These are phyloP conservation scores for Neogobius melanostomus DNA, from an alignment of 2,113 vertebrate species.

Conservation along the genomic window DNA sequence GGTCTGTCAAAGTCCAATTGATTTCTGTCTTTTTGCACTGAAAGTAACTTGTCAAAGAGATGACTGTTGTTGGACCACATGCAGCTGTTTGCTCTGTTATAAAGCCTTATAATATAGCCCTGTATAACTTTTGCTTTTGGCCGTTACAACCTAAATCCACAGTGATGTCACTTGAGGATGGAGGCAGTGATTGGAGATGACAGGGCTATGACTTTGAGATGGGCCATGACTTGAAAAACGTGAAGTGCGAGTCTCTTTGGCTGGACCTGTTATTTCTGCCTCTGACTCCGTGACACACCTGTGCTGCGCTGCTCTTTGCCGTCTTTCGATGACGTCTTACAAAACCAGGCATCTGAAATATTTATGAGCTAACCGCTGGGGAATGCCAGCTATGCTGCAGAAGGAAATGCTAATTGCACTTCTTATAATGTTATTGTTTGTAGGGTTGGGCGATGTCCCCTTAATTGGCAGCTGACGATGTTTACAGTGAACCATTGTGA, in stretches of 20 bases:
- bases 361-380: constrained; percentile 45
- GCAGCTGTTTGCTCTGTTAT: not conserved
- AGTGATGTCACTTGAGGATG: constrained; percentile 28
- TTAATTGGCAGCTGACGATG: too few relatives aligned
- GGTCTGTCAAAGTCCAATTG: too few relatives aligned
- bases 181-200: constrained; percentile 34
- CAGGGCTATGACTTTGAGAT: not conserved
- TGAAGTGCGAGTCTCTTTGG: constrained; percentile 60
- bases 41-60: too few relatives aligned
- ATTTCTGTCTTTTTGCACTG: too few relatives aligned
- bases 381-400: constrained; percentile 60
- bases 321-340: constrained; percentile 31
- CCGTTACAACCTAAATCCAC: constrained; percentile 15
- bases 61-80: too few relatives aligned
- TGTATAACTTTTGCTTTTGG: constrained; percentile 17
- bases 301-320: constrained; percentile 12
- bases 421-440: not conserved
- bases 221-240: constrained; percentile 69
- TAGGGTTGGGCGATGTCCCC: too few relatives aligned
- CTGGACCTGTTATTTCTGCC: constrained; percentile 49
- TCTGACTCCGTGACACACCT: constrained; percentile 48
- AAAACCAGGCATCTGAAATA: constrained; percentile 52
- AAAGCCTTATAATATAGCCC: not conserved
- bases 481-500: too few relatives aligned
- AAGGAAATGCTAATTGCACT: constrained; percentile 12